Base-by-base conservation (phyloP, 1,140 invertebrate genomes). In the Bombus affinis region DNA sequence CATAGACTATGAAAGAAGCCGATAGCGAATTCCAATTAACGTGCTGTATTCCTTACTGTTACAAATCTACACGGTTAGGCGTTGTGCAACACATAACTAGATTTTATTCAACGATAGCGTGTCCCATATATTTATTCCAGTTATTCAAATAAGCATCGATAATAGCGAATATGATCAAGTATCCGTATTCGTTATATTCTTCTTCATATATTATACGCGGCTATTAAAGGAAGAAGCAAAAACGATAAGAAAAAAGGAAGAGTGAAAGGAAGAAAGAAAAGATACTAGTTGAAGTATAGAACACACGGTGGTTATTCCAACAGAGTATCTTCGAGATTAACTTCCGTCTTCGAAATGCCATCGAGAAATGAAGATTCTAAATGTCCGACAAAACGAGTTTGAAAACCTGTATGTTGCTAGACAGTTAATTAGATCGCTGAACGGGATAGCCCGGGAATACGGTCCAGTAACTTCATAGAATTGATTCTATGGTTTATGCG, bases 371-470 rank as follows among this genome's bases (percentile, higher is more conserved):
- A 44, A 44, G 76, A 85, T 80, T 73, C 83, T 72, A 37, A 72
- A 71, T 44, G 77, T 25, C 53, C 47, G 42, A 53, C 62, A 57
- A 47, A 85, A 85, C 83, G 53, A 80, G 83, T 85, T 85, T 80
- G 76, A 72, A 62, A 85, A 85, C 76, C 68, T 47, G 83, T 71
- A 77, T 47, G 62, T 42, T 83, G 74, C 66, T 28, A 39, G 83
- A 80, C 42, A 53, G 68, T 79, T 80, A 85, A 85, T 85, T 80
- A 80, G 83, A 85, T 73, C 68, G 76, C n/a, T 47, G 57, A 65
- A 53, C 76, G 68, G 76, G 68, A 84, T 80, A 72, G 53, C 15
- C 74, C 35, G 22, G n/a, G 39, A 74, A 39, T 66, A 75, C 42
- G 32, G 47, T 15, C 28, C 35, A 28, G 25, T 22, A 5, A 62